Evolutionary conservation across 2,888 invertebrate species (phyloP), one percentile per base, ranked within the genome.

Genomic region (Temnothorax ravouxi): DNA sequence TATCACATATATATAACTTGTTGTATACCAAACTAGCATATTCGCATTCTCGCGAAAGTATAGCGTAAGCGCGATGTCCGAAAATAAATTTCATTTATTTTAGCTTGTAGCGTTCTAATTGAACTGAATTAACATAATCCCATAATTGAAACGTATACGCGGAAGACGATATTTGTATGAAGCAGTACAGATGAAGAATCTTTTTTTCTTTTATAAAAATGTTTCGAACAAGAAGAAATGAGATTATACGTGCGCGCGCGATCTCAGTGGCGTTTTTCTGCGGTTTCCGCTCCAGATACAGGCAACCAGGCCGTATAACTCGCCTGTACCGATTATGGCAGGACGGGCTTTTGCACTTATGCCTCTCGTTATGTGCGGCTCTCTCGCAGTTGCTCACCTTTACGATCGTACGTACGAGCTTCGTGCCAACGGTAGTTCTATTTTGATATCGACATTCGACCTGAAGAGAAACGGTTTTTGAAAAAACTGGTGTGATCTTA

Each of bases 231-330:
- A 54, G 47, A 15, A 61, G 34, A 61, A 61, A 67, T 74, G 56
- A 83, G 85, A 86, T 85, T 80, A 86, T 69, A 34, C 74, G 54
- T 80, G 67, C 72, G 81, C 75, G 79, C 84, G 87, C 25, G 86
- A 84, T 88, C 86, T 69, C 84, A 79, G 77, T 83, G 83, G 50
- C 89, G 92, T 94, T 94, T 94, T 94, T 93, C 93, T 93, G 91
- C 88, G 89, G 92, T 93, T 94, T 94, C 94, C 94, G 94, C 93
- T 93, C 94, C 92, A 94, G 93, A 93, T 94, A 93, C 92, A 92
- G 91, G 83, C 93, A 91, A 92, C 91, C 93, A 92, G 93, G 91
- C 93, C 91, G 91, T 91, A 87, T 88, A 88, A 88, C 90, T 90
- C 88, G 88, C 89, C 85, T 83, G 89, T 85, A 84, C 88, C 91